Conservation (phyloP, 2,797 vertebrate species). For the Falco berigora region DNA sequence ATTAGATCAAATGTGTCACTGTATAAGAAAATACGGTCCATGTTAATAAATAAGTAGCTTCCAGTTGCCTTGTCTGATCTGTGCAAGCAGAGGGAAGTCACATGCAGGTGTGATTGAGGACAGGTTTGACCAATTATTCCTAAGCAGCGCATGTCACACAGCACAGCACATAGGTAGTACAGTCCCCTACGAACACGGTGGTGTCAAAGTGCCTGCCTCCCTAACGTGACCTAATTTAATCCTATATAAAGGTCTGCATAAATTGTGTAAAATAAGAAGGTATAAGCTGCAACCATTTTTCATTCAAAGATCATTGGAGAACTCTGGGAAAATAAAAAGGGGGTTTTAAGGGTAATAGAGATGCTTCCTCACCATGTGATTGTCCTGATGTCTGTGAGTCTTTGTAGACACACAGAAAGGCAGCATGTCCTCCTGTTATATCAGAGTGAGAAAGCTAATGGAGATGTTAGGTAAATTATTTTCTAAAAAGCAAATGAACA, state of each 20-base stretch:
- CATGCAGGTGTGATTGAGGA: not conserved
- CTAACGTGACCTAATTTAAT: not conserved
- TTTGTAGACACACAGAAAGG: not conserved
- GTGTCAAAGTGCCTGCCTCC: not conserved
- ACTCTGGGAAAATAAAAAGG: not conserved
- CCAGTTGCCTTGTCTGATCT: not conserved
- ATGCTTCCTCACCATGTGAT: not conserved
- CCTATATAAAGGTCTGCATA: not conserved
- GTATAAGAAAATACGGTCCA: not conserved
- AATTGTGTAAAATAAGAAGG: not conserved
- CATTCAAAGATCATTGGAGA: not conserved
- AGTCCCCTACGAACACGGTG: not conserved
- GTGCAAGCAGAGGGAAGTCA: not conserved
- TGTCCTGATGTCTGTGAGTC: fast-evolving
- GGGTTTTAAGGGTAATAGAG: not conserved
- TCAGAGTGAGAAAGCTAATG: not conserved
- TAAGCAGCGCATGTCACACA: not conserved
- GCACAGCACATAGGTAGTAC: not conserved
- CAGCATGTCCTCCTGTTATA: not conserved
- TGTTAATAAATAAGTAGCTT: not conserved
- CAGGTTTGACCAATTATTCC: not conserved
- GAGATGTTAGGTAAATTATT: not conserved
- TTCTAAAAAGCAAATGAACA: not conserved
- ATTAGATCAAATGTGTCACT: not conserved
- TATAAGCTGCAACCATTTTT: not conserved